These are phyloP conservation scores for Drosophila siamana DNA, from an alignment of 2,888 invertebrate genomes.

Conservation along the genomic window DNA sequence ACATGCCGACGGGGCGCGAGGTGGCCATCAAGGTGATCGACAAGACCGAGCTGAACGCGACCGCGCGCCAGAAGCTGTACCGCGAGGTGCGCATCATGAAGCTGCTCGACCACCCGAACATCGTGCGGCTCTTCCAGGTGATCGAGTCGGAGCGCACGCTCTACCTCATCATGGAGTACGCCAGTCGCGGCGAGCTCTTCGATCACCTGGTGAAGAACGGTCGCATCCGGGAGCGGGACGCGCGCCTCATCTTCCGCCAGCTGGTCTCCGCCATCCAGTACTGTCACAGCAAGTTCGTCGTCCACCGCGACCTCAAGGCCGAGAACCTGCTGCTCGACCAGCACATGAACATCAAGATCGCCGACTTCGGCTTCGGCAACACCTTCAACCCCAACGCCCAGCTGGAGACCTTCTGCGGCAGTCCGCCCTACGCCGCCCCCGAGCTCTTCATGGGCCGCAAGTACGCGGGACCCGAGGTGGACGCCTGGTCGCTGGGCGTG, in stretches of 20 bases:
- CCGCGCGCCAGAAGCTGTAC: slow-evolving; percentile 98
- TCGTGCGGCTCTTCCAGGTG: slow-evolving; percentile 99
- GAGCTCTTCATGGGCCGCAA: slow-evolving; percentile 99
- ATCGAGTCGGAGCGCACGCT: slow-evolving; percentile 99
- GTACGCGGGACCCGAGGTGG: slow-evolving; percentile 99
- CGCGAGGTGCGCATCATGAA: slow-evolving; percentile 98
- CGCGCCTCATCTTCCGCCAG: slow-evolving; percentile 98
- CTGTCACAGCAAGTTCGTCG: slow-evolving; percentile 96
- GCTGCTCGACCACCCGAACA: slow-evolving; percentile 99
- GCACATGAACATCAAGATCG: slow-evolving; percentile 99
- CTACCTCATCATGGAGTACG: slow-evolving; percentile 99
- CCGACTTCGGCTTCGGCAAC: slow-evolving; percentile 99
- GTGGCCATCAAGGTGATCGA: slow-evolving; percentile 99
- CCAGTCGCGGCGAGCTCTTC: slow-evolving; percentile 99
- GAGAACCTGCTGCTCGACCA: slow-evolving; percentile 99
- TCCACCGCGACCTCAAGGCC: slow-evolving; percentile 91
- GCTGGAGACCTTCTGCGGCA: slow-evolving; percentile 99
- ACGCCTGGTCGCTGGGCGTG: slow-evolving; percentile 99
- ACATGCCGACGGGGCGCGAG: slow-evolving; percentile 99
- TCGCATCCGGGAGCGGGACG: slow-evolving; percentile 98
- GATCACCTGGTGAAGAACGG: slow-evolving; percentile 99
- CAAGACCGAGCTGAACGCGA: slow-evolving; percentile 99
- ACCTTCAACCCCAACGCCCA: slow-evolving; percentile 99
- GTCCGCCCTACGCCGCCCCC: slow-evolving; percentile 99
- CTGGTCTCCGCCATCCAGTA: slow-evolving; percentile 99